phyloP scores from a whole-genome alignment of 1,140 invertebrate genomes.

The Brachionus rubens region DNA sequence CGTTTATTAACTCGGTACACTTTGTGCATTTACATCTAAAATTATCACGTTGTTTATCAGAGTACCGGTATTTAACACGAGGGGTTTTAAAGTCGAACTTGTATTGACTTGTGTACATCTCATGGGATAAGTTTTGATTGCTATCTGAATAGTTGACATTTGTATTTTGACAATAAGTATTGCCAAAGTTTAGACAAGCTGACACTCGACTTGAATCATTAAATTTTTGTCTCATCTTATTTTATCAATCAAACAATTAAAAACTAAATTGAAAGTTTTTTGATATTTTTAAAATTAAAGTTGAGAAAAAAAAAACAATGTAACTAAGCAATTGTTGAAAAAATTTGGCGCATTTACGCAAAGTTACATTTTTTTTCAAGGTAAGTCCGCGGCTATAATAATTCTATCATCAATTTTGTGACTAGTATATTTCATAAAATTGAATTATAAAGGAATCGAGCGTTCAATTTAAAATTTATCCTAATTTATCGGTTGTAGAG shows the following conservation, averaged over 20 bases:
- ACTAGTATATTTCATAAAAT: too few relatives aligned
- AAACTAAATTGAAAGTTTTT: too few relatives aligned
- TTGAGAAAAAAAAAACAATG: too few relatives aligned
- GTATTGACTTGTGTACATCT: conserved; percentile 24
- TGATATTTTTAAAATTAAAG: too few relatives aligned
- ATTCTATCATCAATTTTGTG: too few relatives aligned
- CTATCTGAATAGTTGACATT: background rate
- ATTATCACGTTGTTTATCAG: background rate
- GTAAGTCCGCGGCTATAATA: too few relatives aligned
- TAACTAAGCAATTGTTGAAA: too few relatives aligned
- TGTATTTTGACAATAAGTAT: background rate
- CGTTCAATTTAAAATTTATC: too few relatives aligned
- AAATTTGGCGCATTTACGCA: too few relatives aligned
- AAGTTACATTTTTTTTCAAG: too few relatives aligned
- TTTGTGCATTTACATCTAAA: conserved; percentile 3
- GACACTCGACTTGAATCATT: conserved; percentile 32
- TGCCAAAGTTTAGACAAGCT: conserved; percentile 20
- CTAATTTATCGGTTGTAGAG: too few relatives aligned
- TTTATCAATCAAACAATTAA: background rate
- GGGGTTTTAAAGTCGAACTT: background rate
- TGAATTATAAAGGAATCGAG: too few relatives aligned
- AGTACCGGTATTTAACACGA: background rate
- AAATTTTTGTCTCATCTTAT: conserved; percentile 28
- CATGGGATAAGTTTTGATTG: background rate
- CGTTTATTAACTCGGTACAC: background rate